A percentile compares a stretch with the other conserved stretches of the same genome.
These are phyloP conservation scores for Corythaixoides concolor DNA, from an alignment of 2,113 vertebrate genomes.

Conservation along the genomic window DNA sequence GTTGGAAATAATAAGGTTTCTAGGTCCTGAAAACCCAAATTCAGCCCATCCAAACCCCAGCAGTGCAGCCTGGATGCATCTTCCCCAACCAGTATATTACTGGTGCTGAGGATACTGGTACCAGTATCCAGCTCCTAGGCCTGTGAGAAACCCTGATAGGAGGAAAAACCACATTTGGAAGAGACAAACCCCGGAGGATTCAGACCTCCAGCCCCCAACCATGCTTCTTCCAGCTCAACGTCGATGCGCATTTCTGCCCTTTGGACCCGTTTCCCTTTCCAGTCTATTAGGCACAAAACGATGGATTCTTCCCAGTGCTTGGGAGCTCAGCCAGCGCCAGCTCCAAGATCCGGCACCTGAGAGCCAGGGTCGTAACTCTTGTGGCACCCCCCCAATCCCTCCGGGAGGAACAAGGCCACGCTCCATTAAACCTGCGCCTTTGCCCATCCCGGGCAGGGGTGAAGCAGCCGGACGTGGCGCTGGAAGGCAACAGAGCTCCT, in stretches of 20 bases:
- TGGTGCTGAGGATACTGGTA: not conserved
- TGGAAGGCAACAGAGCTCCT: too few relatives aligned
- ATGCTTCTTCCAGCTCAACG: rapidly evolving
- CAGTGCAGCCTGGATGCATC: rapidly evolving
- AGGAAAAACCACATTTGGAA: not conserved
- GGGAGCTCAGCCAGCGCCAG: not conserved
- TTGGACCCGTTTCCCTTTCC: not conserved
- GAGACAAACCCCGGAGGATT: not conserved
- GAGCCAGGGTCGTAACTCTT: not conserved
- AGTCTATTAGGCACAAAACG: not conserved
- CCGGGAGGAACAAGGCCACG: not conserved
- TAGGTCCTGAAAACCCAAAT: not conserved
- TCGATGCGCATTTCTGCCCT: not conserved
- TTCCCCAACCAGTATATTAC: not conserved
- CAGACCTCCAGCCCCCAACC: not conserved
- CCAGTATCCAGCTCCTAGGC: not conserved
- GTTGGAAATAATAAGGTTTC: not conserved
- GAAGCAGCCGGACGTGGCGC: rapidly evolving
- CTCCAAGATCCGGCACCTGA: not conserved
- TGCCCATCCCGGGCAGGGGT: not conserved
- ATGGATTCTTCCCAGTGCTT: not conserved
- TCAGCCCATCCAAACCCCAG: not conserved
- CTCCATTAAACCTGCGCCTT: not conserved
- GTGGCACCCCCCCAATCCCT: too few relatives aligned
- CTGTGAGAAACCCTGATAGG: not conserved